Conservation (phyloP, 2,888 invertebrate genomes). For the Molorchus minor region DNA sequence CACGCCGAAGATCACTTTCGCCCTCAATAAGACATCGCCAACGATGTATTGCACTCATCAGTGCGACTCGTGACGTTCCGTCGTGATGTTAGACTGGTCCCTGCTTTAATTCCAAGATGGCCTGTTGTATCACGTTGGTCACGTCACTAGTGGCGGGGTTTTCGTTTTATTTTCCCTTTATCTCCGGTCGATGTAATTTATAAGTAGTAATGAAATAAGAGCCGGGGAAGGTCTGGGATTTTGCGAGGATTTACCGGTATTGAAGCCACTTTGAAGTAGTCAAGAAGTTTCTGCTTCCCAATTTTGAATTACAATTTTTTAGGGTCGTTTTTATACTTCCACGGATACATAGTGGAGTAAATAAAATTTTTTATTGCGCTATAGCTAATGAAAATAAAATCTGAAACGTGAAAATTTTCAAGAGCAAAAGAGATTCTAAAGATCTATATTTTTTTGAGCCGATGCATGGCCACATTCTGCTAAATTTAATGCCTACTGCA, state of each 20-base stretch:
- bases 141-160: slow-evolving; percentile 37
- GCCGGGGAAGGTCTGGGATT: slow-evolving; percentile 9
- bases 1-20: slow-evolving; percentile 22
- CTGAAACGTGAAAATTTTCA: too few species aligned
- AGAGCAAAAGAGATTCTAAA: too few species aligned
- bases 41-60: slow-evolving; percentile 25
- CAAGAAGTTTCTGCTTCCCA: neutral
- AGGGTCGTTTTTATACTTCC: too few species aligned
- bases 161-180: slow-evolving; percentile 31
- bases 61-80: slow-evolving; percentile 22
- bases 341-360: too few species aligned
- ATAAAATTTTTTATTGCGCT: too few species aligned
- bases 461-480: too few species aligned
- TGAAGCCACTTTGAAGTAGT: neutral
- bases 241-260: neutral
- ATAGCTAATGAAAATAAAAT: too few species aligned
- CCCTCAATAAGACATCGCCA: slow-evolving; percentile 26
- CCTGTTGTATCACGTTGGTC: slow-evolving; percentile 36
- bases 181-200: slow-evolving; percentile 37
- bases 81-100: slow-evolving; percentile 15
- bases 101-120: slow-evolving; percentile 20
- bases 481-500: too few species aligned
- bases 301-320: too few species aligned
- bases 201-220: slow-evolving; percentile 29
- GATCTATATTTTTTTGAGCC: too few species aligned